These are phyloP conservation scores for Sitta carolinensis DNA, from an alignment of 2,797 vertebrate species.

Conservation along the genomic window DNA sequence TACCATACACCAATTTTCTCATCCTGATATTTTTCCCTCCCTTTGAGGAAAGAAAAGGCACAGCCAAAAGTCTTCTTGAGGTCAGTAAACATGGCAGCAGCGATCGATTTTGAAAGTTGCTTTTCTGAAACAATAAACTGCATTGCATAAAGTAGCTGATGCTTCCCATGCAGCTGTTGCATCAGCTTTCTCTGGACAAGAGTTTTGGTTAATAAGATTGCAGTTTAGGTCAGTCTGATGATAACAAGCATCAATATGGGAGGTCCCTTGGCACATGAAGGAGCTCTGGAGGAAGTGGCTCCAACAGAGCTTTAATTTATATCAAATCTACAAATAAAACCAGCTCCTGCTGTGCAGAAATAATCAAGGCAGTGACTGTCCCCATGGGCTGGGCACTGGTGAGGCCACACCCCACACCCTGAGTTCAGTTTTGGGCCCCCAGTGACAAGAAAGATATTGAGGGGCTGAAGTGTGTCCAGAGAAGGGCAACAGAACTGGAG, in stretches of 20 bases:
- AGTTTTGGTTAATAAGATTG: neutral
- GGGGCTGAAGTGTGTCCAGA: neutral
- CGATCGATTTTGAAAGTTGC: neutral
- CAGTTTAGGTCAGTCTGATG: neutral
- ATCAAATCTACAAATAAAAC: too few species aligned
- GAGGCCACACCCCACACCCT: neutral
- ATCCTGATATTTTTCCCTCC: neutral
- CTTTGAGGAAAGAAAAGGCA: neutral
- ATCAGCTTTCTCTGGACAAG: neutral
- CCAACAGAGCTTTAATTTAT: neutral
- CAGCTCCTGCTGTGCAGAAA: neutral
- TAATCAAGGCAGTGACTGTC: neutral
- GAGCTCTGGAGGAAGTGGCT: neutral
- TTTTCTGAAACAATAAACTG: neutral
- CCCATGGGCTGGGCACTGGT: neutral
- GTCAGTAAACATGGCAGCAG: neutral
- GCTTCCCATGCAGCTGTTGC: neutral
- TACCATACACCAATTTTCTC: accelerated
- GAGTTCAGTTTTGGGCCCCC: neutral
- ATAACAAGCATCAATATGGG: too few species aligned
- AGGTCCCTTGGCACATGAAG: neutral
- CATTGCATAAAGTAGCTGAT: neutral
- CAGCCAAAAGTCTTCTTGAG: neutral
- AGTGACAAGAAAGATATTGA: neutral
- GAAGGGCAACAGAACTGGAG: neutral